Base-by-base conservation (phyloP, 1,140 invertebrate genomes). In the Oedothorax gibbosus region DNA sequence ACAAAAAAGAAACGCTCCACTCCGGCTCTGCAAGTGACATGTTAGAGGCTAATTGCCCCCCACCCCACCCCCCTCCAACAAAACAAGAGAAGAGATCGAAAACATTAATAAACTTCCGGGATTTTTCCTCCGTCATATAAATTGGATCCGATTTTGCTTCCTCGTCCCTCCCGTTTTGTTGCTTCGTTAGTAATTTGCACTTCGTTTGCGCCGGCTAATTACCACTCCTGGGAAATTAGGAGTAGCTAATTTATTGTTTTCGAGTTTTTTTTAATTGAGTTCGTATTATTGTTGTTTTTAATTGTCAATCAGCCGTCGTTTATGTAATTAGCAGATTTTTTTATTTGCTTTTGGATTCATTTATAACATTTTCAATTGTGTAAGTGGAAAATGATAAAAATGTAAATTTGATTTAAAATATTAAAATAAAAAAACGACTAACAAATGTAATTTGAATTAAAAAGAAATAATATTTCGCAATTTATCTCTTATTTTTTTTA, bases 101-200 rank as follows among this genome's bases (percentile, higher is more conserved):
- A 83, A 83, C 81, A 83, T 83, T 83, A 83, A 83, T 83, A 83
- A 83, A 83, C 71, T 83, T 83, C 71, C 71, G 81, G 81, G 68
- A 75, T 83, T 83, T n/a, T 83, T 83, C 71, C 57, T 72, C 71
- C 35, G 57, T 49, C 7, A 54, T 35, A 72, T 66, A 83, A 83
- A 75, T 83, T 73, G 81, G 60, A 75, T 68, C 81, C n/a, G 62
- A 66, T 83, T 83, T 83, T 66, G 60, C 72, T 83, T 76, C 62
- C 71, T 83, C 68, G 18, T 53, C 21, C 6, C 53, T 69, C 64
- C 51, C 81, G 71, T 83, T 83, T 83, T 83, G 81, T 83, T 68
- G 81, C 81, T 66, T 83, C 81, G 81, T 83, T 83, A 83, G 69
- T 83, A 83, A 83, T 83, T 83, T 83, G 81, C 81, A 83, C 81